Conservation (phyloP, 2,797 vertebrate genomes). For the Lepidocolaptes lacrymiger region DNA sequence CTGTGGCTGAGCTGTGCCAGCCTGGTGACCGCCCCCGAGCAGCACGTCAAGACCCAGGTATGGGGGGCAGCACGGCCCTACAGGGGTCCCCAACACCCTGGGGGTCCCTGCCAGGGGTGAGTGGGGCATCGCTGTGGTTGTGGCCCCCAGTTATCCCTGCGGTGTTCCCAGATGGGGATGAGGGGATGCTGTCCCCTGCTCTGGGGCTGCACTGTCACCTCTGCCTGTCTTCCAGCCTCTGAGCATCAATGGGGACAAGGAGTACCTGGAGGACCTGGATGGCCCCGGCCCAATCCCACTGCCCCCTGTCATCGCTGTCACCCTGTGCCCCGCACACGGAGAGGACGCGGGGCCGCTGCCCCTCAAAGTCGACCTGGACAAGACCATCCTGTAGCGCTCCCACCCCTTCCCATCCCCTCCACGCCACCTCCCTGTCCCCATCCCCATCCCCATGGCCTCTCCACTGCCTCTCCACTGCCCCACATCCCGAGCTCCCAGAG, state of each 20-base stretch:
- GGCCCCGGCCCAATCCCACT: slow-evolving; percentile 83
- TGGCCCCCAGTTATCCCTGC: fast-evolving
- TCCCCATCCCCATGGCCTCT: fast-evolving
- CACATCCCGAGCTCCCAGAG: fast-evolving
- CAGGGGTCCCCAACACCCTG: neutral
- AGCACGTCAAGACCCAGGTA: slow-evolving; percentile 93
- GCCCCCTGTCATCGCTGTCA: slow-evolving; percentile 81
- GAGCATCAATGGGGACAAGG: slow-evolving; percentile 93
- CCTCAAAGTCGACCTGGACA: slow-evolving; percentile 93
- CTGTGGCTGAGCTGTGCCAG: slow-evolving; percentile 97
- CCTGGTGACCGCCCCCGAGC: slow-evolving; percentile 91
- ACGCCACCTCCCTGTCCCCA: neutral
- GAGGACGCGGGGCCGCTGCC: slow-evolving; percentile 88
- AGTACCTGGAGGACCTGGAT: slow-evolving; percentile 84
- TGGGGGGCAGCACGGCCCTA: fast-evolving
- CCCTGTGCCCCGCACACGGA: slow-evolving; percentile 79
- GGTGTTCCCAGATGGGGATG: fast-evolving
- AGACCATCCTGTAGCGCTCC: slow-evolving; percentile 85
- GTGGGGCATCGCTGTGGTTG: fast-evolving
- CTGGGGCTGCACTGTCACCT: fast-evolving
- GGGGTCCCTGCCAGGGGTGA: fast-evolving
- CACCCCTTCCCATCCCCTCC: neutral
- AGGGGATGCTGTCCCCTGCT: neutral
- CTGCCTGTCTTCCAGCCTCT: slow-evolving; percentile 75
- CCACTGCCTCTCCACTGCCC: neutral